Percentiles rank a stretch among this genome's conserved stretches.
Conservation (phyloP, 1,140 invertebrate species). For the Ridgeia piscesae region DNA sequence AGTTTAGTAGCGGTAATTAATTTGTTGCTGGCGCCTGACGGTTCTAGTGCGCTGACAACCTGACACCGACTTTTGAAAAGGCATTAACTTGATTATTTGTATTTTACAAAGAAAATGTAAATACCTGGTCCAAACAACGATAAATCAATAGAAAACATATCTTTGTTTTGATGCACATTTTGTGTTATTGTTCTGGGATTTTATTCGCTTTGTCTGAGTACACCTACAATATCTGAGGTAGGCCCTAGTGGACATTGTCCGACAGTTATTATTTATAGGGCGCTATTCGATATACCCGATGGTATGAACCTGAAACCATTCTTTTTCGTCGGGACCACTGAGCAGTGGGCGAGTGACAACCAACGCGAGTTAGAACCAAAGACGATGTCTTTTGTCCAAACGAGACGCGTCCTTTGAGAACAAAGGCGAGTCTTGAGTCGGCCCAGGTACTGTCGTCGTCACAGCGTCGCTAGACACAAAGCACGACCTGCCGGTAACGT, state of each 20-base stretch:
- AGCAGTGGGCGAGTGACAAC: neutral
- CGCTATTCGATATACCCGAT: neutral
- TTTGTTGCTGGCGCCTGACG: neutral
- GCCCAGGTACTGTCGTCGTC: neutral
- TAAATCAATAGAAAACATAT: no score
- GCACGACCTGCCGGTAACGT: neutral
- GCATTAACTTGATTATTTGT: neutral
- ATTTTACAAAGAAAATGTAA: neutral
- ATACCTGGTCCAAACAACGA: no score
- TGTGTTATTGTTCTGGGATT: no score
- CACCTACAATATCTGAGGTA: neutral
- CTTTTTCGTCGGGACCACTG: neutral
- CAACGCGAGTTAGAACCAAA: no score
- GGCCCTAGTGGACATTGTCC: neutral
- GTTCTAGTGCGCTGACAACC: neutral
- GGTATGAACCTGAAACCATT: neutral
- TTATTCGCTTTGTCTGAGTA: no score
- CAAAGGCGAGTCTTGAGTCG: neutral
- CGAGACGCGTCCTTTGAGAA: neutral
- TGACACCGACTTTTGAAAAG: neutral
- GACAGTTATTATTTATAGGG: neutral
- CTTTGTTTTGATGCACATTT: no score
- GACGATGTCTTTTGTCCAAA: neutral
- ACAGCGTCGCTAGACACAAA: neutral
- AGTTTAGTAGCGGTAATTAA: neutral